These are phyloP conservation scores for Chelon auratus DNA, from an alignment of 2,797 vertebrate genomes.

Conservation along the genomic window DNA sequence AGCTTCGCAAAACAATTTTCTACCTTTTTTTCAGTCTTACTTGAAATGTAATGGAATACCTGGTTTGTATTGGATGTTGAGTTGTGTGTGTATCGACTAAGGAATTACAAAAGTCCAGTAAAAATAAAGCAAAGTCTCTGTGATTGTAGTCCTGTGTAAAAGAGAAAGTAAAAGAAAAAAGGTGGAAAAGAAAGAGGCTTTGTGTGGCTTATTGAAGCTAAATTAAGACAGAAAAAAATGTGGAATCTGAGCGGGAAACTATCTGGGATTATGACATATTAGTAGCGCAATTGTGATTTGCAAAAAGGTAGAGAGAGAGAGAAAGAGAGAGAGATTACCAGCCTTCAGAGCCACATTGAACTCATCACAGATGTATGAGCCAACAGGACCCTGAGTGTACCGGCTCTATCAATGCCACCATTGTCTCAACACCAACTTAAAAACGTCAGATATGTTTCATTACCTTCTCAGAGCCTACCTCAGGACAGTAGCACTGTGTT, in stretches of 20 bases:
- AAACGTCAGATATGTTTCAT: slow-evolving; percentile 60
- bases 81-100: background rate
- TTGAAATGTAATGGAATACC: background rate
- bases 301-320: slow-evolving; percentile 7
- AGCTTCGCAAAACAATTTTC: background rate
- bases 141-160: background rate
- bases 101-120: background rate
- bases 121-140: background rate
- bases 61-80: background rate
- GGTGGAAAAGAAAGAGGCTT: background rate
- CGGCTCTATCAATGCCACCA: slow-evolving; percentile 51
- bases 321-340: slow-evolving; percentile 12
- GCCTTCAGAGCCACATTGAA: slow-evolving; percentile 35
- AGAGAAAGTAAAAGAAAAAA: slow-evolving; percentile 1
- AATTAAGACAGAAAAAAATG: background rate
- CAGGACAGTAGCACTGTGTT: slow-evolving; percentile 59
- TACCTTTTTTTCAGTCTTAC: background rate
- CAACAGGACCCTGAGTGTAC: slow-evolving; percentile 14
- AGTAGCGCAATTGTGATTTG: slow-evolving; percentile 9
- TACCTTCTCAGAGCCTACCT: slow-evolving; percentile 40
- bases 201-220: background rate
- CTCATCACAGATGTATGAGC: slow-evolving; percentile 48
- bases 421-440: slow-evolving; percentile 57
- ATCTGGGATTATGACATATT: background rate
- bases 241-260: background rate